Conservation (phyloP, 2,888 invertebrate species). For the Trachelus troglodyta region DNA sequence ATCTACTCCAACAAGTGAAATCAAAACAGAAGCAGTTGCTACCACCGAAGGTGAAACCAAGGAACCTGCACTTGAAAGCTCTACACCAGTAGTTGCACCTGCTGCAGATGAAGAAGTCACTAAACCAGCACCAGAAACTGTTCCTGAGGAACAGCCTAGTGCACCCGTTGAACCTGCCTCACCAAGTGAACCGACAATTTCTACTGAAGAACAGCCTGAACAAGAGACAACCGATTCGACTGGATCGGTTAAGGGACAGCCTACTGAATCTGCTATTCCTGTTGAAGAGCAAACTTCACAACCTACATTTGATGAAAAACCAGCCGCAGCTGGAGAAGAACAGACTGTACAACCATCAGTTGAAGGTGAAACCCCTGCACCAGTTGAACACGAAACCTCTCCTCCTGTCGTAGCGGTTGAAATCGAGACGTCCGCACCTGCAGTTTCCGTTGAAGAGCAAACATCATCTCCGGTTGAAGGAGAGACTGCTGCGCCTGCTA, state of each 20-base stretch:
- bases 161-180: conserved; percentile 9
- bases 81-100: conserved; percentile 15
- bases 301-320: conserved; percentile 8
- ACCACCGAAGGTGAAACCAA: background rate
- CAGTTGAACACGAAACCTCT: conserved; percentile 7
- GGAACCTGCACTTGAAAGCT: conserved; percentile 20
- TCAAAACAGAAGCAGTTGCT: background rate
- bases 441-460: conserved; percentile 18
- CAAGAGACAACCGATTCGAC: conserved; percentile 6
- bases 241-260: background rate
- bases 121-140: conserved; percentile 14
- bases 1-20: background rate
- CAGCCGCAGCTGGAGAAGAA: conserved; percentile 7
- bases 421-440: background rate
- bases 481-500: conserved; percentile 22
- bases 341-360: conserved; percentile 16
- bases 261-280: conserved; percentile 4
- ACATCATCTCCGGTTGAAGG: conserved; percentile 16
- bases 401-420: background rate
- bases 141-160: conserved; percentile 12
- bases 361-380: conserved; percentile 28
- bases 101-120: conserved; percentile 18
- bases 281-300: conserved; percentile 11
- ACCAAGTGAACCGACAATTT: background rate
- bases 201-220: conserved; percentile 18